Base-by-base conservation (phyloP, 2,888 invertebrate genomes). In the Tineola bisselliella region DNA sequence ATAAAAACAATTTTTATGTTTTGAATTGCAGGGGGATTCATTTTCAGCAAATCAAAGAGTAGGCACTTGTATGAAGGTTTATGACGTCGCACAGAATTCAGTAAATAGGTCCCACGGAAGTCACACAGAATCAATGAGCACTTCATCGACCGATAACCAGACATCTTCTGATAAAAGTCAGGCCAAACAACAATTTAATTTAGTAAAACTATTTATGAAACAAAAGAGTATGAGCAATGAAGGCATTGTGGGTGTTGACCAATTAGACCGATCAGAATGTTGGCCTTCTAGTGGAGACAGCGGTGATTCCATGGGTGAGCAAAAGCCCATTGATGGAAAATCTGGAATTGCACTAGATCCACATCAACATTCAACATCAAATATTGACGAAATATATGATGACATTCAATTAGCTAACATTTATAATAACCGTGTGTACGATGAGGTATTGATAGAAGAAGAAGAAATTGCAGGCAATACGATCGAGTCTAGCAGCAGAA, bases 131-230 rank as follows among this genome's bases (percentile, higher is more conserved):
- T 82, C 86, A 33, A 87, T 88, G 88, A 87, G 87, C 66, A 87
- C 87, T n/a, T n/a, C n/a, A 54, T 87, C 88, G 13, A 87, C 86
- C 59, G 88, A 88, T 65, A 86, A 87, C 68, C 87, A 84, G 67
- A 76, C 81, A 17, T 81, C 84, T 58, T 78, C 84, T 31, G 87
- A 87, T 58, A 87, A 84, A 75, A 88, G 82, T 68, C 86, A 83
- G 79, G 89, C 91, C 67, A 90, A 92, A 64, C 91, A 91, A 70
- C 91, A 93, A 66, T 91, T 95, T 76, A 95, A 92, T 79, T 89
- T 96, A 71, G 94, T 96, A 52, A 94, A 94, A 77, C 87, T 95
- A 65, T 96, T 95, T 73, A 95, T 96, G 89, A 95, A 95, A 77
- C 95, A 95, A 74, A 94, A 94, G 76, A 94, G 94, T 75, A 91